Base-by-base conservation (phyloP, 2,113 vertebrate species). In the Ranitomeya imitator region DNA sequence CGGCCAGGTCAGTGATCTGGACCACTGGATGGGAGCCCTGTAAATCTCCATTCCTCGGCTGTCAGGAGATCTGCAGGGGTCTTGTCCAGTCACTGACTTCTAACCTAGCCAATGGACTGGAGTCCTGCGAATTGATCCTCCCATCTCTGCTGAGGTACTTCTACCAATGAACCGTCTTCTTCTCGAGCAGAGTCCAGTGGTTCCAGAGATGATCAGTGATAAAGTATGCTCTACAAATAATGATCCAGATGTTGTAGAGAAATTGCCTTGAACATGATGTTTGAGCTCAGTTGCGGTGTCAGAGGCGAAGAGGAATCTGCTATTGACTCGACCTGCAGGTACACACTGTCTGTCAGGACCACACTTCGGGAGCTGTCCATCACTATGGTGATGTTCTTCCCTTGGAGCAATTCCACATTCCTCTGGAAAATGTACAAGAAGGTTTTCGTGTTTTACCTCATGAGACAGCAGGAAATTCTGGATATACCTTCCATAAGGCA, bases 301-400 rank as follows among this genome's bases (percentile, higher is more conserved):
- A 63, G 51, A 54, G 26, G 13, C 19, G 23, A 16, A 83, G 65
- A n/a, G 45, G 37, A 54, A 61, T 65, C 18, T 54, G 16, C 52
- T 78, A 60, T 77, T 51, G 73, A 63, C 12, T 21, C 16, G 59
- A 79, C 74, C 85, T 79, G 37, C 73, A 79, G 85, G 85, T 59
- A 65, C 57, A 52, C 16, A 21, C 67, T 76, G 51, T 19, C 51
- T 85, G 37, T 51, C 74, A 26, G 54, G 16, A n/a, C 45, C 16
- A 37, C 18, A 51, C 19, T 23, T 15, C 37, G 18, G 11, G 59
- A 78, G 85, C 57, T 86, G 74, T 78, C 85, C 21, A 65, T 78
- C 85, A 78, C 26, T 14, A 6, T 4, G n/a, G 9, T 60, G 21
- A 18, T 73, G 26, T 73, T 79, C 54, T 7, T 74, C 31, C 71